These are phyloP conservation scores for Caradrina clavipalpis DNA, from an alignment of 2,888 invertebrate genomes.

Conservation along the genomic window DNA sequence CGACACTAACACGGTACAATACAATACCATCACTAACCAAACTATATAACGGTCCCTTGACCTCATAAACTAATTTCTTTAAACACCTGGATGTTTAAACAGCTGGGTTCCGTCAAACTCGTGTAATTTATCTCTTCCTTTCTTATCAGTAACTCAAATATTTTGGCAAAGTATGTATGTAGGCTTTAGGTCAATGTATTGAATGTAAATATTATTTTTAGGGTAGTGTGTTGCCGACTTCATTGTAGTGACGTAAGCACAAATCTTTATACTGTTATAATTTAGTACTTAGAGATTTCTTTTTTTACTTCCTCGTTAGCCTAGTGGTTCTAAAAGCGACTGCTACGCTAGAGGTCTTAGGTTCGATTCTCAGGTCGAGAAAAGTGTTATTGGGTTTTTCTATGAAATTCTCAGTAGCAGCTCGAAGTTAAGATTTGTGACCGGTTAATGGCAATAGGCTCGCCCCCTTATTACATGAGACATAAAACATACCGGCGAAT, in stretches of 20 bases:
- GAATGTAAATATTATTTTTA: conserved; percentile 30
- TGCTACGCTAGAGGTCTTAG: too few species aligned
- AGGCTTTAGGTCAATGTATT: conserved; percentile 40
- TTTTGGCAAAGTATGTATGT: conserved; percentile 40
- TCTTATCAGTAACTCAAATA: conserved; percentile 46
- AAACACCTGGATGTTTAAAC: conserved; percentile 41
- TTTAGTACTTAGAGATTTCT: too few species aligned
- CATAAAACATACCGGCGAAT: too few species aligned
- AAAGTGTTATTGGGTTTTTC: too few species aligned
- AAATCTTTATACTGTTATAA: neutral
- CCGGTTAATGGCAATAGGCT: too few species aligned
- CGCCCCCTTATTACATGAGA: too few species aligned
- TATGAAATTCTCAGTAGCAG: too few species aligned
- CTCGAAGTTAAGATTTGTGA: too few species aligned
- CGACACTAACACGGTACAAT: neutral
- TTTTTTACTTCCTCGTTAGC: too few species aligned
- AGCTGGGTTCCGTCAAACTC: conserved; percentile 33
- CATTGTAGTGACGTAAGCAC: neutral
- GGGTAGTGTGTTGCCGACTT: conserved; percentile 10
- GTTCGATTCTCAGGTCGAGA: too few species aligned
- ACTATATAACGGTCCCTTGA: conserved; percentile 36
- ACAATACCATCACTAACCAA: conserved; percentile 24
- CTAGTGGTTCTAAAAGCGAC: too few species aligned
- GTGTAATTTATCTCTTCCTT: conserved; percentile 21
- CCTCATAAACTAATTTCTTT: conserved; percentile 45